phyloP scores from a whole-genome alignment of 30 jellyfish, hydroid and myxozoan species.

The Phacellophora camtschatica region DNA sequence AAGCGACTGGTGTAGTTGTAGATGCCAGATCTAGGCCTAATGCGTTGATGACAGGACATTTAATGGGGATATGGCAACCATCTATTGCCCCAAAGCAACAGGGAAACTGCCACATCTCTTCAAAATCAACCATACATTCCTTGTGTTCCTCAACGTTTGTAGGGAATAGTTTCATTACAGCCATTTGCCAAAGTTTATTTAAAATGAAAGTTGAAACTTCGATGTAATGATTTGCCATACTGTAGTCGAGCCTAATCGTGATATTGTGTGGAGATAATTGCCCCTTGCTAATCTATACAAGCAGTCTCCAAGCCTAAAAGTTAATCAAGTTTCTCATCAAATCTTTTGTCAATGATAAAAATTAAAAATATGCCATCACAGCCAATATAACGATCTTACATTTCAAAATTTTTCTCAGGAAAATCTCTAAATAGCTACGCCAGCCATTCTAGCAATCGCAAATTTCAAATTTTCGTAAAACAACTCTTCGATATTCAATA shows the following conservation, averaged over 20 bases:
- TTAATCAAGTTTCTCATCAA: too few relatives aligned
- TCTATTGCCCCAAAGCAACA: conserved; percentile 8
- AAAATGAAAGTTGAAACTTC: background rate
- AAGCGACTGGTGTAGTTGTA: too few relatives aligned
- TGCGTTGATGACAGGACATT: too few relatives aligned
- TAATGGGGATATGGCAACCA: conserved; percentile 44
- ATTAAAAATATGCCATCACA: too few relatives aligned
- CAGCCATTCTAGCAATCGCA: too few relatives aligned
- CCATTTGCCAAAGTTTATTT: conserved; percentile 3
- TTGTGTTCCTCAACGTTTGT: background rate
- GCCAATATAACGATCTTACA: too few relatives aligned
- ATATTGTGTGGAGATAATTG: conserved; percentile 32
- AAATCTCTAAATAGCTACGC: too few relatives aligned
- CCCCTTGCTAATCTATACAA: conserved; percentile 26
- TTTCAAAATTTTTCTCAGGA: too few relatives aligned
- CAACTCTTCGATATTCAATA: too few relatives aligned
- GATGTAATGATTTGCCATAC: conserved; percentile 12
- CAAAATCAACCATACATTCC: conserved; percentile 3
- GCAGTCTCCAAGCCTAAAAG: conserved; percentile 19
- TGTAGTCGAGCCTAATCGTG: conserved; percentile 9
- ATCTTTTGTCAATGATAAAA: too few relatives aligned
- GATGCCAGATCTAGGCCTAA: too few relatives aligned
- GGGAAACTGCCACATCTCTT: conserved; percentile 50
- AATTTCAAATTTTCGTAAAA: too few relatives aligned
- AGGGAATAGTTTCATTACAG: conserved; percentile 16